Evolutionary conservation across 2,797 vertebrate genomes (phyloP), one percentile per base, ranked within the genome.

Genomic region (Chrysocyon brachyurus): DNA sequence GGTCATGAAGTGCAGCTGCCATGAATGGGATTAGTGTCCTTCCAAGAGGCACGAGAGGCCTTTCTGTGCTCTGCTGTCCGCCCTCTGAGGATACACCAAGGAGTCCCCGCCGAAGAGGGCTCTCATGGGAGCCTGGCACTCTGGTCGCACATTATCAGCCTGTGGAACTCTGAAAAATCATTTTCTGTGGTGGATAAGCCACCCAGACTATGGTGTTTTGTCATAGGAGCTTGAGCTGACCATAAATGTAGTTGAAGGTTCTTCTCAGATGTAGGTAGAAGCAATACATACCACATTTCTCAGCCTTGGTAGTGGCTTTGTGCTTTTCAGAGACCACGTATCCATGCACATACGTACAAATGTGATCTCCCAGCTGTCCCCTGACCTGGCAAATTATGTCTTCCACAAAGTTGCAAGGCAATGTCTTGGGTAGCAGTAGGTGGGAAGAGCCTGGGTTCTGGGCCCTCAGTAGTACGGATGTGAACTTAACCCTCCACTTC

Each of bases 321-420:
- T 77, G 22, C 24, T 90, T 75, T 85, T 72, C 64, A 12, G 63
- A 78, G 33, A 12, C n/a, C 31, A 4, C 14, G 1, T 49, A 7
- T 7, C 1, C 15, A 9, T 11, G 16, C 0, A 1, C 1, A 3
- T 3, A 0, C 3, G 6, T 12, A 4, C 33, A 24, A 10, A 0
- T 49, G 14, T 40, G 28, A 5, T 52, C 61, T 61, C 81, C 36
- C 52, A 19, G 0, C 46, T 56, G 0, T 78, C 78, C 75, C 31
- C 63, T 81, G 54, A 90, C 8, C 4, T n/a, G 54, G 28, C 49
- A 89, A 52, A 12, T 78, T 59, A 26, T 3, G 31, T 31, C 54
- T 93, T 93, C 46, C 19, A 2, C 12, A 31, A 64, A 91, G 31
- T 79, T 6, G 1, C 68, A 66, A 24, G 94, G 26, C 22, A 81